Percentiles rank a stretch among this genome's conserved stretches.
Evolutionary conservation across 2,797 vertebrate species (phyloP).

Genomic region (Malurus leucopterus): DNA sequence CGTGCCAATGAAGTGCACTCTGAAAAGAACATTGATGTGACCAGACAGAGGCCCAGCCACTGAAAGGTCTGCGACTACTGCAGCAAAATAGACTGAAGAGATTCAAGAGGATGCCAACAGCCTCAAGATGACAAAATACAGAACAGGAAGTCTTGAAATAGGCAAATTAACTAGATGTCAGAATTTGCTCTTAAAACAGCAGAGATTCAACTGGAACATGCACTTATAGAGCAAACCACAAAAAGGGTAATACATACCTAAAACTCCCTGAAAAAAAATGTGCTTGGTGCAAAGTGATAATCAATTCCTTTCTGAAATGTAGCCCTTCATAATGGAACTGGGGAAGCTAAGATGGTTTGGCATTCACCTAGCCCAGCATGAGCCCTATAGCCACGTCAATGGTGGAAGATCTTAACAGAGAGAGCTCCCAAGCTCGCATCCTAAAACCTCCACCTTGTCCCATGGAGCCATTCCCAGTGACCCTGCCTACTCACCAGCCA

Average conservation of each 20-base stretch:
- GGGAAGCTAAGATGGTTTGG: neutral
- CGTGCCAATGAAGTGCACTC: neutral
- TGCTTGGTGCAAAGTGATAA: neutral
- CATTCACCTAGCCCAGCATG: neutral
- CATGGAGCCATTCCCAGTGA: accelerated
- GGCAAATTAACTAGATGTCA: slow-evolving; percentile 34
- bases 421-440: accelerated
- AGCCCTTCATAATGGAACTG: neutral
- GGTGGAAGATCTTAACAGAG: neutral
- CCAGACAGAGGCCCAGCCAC: neutral
- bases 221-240: neutral
- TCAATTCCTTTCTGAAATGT: neutral
- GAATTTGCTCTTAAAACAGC: neutral
- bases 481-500: neutral
- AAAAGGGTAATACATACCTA: neutral
- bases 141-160: slow-evolving; percentile 74
- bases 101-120: slow-evolving; percentile 58
- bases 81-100: neutral
- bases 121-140: slow-evolving; percentile 69
- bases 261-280: neutral
- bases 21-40: neutral
- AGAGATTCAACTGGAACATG: neutral
- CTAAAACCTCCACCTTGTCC: neutral
- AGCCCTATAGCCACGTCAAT: accelerated
- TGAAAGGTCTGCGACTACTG: neutral